Percentiles rank a stretch among this genome's conserved stretches.
These are phyloP conservation scores for human DNA, from an alignment of 2,113 vertebrate species.

Conservation along the genomic window GRCh38 chr6:148997501-148998000, in stretches of 20 bases:
- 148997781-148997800: background rate
- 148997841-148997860: background rate
- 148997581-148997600: background rate
- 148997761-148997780: background rate
- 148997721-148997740: background rate
- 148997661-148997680: background rate
- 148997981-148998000: constrained; percentile 61
- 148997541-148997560: background rate
- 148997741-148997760: background rate
- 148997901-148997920: background rate
- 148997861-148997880: background rate
- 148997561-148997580: background rate
- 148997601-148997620: background rate
- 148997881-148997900: background rate
- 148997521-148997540: background rate
- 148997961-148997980: constrained; percentile 44
- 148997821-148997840: background rate
- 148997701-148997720: background rate
- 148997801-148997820: background rate
- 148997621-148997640: background rate
- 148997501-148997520: background rate
- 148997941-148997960: constrained; percentile 43
- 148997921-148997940: background rate
- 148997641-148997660: background rate
- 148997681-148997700: background rate